Conservation (phyloP, 2,888 invertebrate species). For the Venustoraphidia nigricollis region DNA sequence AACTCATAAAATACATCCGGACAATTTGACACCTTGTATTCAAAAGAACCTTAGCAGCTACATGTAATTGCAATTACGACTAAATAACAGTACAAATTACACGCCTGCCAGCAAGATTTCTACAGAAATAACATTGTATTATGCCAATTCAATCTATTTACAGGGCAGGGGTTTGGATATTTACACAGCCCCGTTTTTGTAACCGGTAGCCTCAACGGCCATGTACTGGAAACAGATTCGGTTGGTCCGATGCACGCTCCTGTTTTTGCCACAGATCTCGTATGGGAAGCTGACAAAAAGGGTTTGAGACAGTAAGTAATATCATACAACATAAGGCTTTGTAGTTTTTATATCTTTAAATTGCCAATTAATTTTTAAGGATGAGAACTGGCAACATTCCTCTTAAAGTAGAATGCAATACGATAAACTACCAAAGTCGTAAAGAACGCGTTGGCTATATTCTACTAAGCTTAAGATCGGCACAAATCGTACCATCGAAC, state of each 20-base stretch:
- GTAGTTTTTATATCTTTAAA: constrained; percentile 1
- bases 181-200: constrained; percentile 37
- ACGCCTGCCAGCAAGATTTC: constrained; percentile 9
- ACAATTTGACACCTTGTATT: too few relatives aligned
- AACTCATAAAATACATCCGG: too few relatives aligned
- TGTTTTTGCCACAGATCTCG: constrained; percentile 53
- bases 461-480: constrained; percentile 49
- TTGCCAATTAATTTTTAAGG: constrained; percentile 27
- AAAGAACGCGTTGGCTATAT: constrained; percentile 53
- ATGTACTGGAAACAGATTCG: constrained; percentile 47
- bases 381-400: constrained; percentile 58
- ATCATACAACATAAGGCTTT: background rate
- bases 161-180: constrained; percentile 42
- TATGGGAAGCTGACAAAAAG: constrained; percentile 64
- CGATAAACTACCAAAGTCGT: constrained; percentile 34
- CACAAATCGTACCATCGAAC: constrained; percentile 44
- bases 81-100: background rate
- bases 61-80: too few relatives aligned
- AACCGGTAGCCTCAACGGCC: constrained; percentile 45
- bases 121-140: background rate
- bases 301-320: constrained; percentile 42
- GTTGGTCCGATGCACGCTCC: constrained; percentile 40
- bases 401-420: constrained; percentile 52
- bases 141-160: constrained; percentile 10
- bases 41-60: too few relatives aligned